phyloP scores from a whole-genome alignment of 2,888 invertebrate species.

The Apantesis nais region DNA sequence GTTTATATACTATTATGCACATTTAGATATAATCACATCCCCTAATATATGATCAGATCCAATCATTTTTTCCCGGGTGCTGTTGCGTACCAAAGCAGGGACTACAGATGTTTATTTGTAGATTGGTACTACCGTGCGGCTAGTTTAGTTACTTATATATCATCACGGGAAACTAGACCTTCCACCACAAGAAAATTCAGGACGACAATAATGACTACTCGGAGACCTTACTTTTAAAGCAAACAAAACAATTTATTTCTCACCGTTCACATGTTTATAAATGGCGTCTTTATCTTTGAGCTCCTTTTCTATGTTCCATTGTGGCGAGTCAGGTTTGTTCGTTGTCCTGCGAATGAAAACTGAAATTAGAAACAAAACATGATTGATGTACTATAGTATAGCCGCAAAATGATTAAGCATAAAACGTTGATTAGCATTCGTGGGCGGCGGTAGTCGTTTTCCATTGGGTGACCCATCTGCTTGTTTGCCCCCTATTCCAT shows the following conservation, averaged over 20 bases:
- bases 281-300: conserved; percentile 70
- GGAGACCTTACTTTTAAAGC: conserved; percentile 37
- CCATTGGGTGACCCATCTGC: no score
- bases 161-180: conserved; percentile 69
- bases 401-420: conserved; percentile 15
- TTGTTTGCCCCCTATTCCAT: no score
- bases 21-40: no score
- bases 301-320: conserved; percentile 77
- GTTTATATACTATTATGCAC: no score
- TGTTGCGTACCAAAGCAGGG: conserved; percentile 61
- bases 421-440: no score
- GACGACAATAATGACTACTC: conserved; percentile 31
- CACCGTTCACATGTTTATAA: conserved; percentile 79
- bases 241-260: conserved; percentile 50
- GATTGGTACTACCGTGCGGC: conserved; percentile 83
- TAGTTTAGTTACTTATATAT: conserved; percentile 78
- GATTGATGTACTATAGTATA: conserved; percentile 35
- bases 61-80: no score
- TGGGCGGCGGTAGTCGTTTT: no score
- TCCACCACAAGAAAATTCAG: conserved; percentile 63
- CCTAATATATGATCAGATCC: no score
- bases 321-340: conserved; percentile 78
- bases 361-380: conserved; percentile 55
- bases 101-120: conserved; percentile 75
- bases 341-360: conserved; percentile 70